Evolutionary conservation across 2,797 vertebrate species (phyloP).

Genomic region (Hoplostethus mediterraneus): DNA sequence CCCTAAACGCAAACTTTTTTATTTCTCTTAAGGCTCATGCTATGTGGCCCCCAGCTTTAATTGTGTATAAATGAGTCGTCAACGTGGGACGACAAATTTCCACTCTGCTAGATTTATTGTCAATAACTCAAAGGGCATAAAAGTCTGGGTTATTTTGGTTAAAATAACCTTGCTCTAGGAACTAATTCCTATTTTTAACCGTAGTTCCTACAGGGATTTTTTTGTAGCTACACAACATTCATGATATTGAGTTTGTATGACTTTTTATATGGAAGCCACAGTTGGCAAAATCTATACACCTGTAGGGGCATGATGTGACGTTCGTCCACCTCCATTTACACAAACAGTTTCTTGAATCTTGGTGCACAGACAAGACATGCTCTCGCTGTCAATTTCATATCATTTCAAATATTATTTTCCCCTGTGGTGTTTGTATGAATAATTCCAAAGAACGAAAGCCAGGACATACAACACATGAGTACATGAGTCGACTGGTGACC

Average conservation of each 20-base stretch:
- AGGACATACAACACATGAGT: too few species aligned
- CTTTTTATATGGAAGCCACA: background rate
- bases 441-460: background rate
- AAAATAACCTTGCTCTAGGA: constrained; percentile 46
- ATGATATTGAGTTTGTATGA: background rate
- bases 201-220: constrained; percentile 12
- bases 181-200: constrained; percentile 17
- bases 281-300: background rate
- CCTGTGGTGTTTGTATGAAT: constrained; percentile 3
- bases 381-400: background rate
- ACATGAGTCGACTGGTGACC: too few species aligned
- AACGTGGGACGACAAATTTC: constrained; percentile 42
- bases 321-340: background rate
- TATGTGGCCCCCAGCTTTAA: constrained; percentile 33
- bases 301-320: background rate
- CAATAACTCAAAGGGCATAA: constrained; percentile 47
- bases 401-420: background rate
- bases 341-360: background rate
- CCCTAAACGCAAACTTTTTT: constrained; percentile 20
- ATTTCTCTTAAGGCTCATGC: constrained; percentile 11
- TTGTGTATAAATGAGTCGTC: constrained; percentile 26
- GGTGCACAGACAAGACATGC: background rate
- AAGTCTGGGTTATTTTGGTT: constrained; percentile 49
- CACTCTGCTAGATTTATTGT: constrained; percentile 36
- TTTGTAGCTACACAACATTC: background rate